Evolutionary conservation across 2,113 vertebrate species (phyloP), one percentile per base, ranked within the genome.

Genomic region (Tympanuchus pallidicinctus): DNA sequence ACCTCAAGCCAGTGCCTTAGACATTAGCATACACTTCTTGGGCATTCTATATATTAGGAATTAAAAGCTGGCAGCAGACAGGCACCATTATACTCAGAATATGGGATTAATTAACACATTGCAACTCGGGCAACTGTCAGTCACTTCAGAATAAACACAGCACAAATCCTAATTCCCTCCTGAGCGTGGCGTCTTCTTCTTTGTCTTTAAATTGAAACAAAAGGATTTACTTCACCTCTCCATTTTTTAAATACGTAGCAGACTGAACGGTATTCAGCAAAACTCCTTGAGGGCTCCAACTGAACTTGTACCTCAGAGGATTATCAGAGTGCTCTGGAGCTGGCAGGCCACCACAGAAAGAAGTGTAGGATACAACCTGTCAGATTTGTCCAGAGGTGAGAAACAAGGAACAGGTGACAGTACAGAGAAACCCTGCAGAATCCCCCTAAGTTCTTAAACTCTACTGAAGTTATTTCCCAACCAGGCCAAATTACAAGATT

Each of bases 261-360:
- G 99, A 97, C 72, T 98, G 98, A 96, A 99, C 89, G n/a, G 98
- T 98, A 95, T 99, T 99, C 86, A 98, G 97, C 65, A 99, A 96
- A 74, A 99, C 99, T 47, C 98, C 98, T 42, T 98, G 97, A 0
- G 99, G 99, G 96, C 98, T 99, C 99, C 99, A 99, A 97, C 99
- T 99, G 97, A 99, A 99, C 97, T 99, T 99, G 97, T 99, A 99
- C 80, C 99, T 98, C 73, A 99, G 97, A 64, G 99, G 99, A 83
- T 99, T 99, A 93, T 99, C 98, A 6, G 99, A 99, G 91, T 98
- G 98, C 88, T 99, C 99, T 3, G 99, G 99, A 88, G 99, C 98
- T 61, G 98, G 99, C 19, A 99, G 97, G 11, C 99, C 99, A 24
- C 99, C 99, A 1, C 99, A 99, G 97, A 99, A 99, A 28, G 99